Evolutionary conservation across 2,888 invertebrate species (phyloP).

Genomic region (Aplocera efformata): DNA sequence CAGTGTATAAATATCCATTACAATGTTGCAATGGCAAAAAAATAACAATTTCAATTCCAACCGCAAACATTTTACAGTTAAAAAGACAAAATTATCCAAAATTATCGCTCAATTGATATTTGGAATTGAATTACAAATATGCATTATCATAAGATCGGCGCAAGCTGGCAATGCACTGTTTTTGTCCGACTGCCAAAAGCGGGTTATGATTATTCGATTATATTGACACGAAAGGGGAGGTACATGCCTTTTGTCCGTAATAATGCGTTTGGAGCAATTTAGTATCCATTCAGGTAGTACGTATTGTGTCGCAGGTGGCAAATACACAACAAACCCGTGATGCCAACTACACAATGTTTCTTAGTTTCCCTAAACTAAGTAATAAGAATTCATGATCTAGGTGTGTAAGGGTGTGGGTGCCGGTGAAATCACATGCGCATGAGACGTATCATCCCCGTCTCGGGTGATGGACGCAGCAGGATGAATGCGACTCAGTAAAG

Average conservation of each 20-base stretch:
- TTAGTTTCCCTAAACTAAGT: no score
- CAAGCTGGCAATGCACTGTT: constrained; percentile 56
- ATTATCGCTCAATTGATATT: constrained; percentile 20
- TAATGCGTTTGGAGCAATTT: not conserved
- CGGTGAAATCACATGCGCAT: no score
- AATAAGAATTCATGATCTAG: no score
- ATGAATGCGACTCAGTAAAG: no score
- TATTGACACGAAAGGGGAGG: constrained; percentile 44
- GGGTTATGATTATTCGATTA: constrained; percentile 37
- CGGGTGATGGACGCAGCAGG: no score
- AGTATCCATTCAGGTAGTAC: not conserved
- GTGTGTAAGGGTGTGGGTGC: no score
- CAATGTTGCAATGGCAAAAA: no score
- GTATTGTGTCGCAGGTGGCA: no score
- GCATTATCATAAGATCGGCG: constrained; percentile 30
- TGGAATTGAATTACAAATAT: constrained; percentile 16
- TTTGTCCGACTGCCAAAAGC: constrained; percentile 21
- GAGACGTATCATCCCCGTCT: no score
- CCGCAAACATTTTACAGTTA: not conserved
- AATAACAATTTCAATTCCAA: not conserved
- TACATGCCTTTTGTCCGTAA: constrained; percentile 20
- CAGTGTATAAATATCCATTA: no score
- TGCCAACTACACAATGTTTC: no score
- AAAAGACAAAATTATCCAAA: constrained; percentile 10
- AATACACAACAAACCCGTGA: no score